Evolutionary conservation across 2,888 invertebrate species (phyloP), one percentile per base, ranked within the genome.

Genomic region (Latrodectus elegans): DNA sequence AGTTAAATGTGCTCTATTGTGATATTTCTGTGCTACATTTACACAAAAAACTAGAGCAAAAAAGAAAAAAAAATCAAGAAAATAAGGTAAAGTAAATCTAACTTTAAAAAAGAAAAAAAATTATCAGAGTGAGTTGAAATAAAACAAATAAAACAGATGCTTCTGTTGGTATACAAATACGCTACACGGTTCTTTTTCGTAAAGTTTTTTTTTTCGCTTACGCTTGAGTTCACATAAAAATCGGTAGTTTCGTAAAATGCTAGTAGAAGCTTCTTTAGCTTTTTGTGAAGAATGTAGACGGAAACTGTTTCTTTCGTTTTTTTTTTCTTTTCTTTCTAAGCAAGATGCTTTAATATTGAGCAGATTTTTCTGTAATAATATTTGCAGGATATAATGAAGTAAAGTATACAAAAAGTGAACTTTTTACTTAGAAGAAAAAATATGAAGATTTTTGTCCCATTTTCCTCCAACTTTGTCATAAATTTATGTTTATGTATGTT

Each of bases 101-200:
- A 64, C 15, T n/a, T 17, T 71, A 71, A 51, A 52, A 51, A 71
- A 71, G 22, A 71, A 51, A 15, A 72, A 52, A 26, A 68, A 17
- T 14, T 4, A 22, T 22, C n/a, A 11, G 22, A 17, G 0, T 10
- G 51, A 8, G n/a, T 10, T 17, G 52, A 52, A 72, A 68, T 51
- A 67, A 70, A 67, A 76, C 49, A 38, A 22, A 60, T 60, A 64
- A 65, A 71, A 80, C 80, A 80, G 80, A 80, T 80, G 80, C 80
- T 80, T 80, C 72, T 80, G 80, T 64, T 52, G 52, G 72, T 64
- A 38, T 80, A 80, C 80, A 80, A 80, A 80, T 80, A 80, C 64
- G 80, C 60, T 80, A 51, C 68, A 68, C n/a, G 64, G 64, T 52
- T 80, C 55, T 78, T 80, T 80, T 26, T 60, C 15, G n/a, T 15